A percentile compares a stretch with the other conserved stretches of the same genome.
phyloP scores from a whole-genome alignment of 2,113 vertebrate genomes.

The Corynorhinus townsendii region DNA sequence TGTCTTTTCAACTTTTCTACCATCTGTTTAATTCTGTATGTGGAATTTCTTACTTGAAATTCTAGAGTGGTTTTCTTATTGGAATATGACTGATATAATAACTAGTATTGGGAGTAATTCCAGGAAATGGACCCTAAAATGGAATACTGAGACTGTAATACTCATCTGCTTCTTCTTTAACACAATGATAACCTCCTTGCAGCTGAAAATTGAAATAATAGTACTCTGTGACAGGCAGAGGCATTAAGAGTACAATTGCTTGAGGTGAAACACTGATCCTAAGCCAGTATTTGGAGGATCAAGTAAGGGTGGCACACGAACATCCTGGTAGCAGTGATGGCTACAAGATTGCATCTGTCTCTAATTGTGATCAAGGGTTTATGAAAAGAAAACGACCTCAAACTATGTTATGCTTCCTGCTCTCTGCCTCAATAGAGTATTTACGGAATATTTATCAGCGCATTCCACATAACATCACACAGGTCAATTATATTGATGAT shows the following conservation, averaged over 20 bases:
- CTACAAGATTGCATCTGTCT: background rate
- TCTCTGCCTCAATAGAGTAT: background rate
- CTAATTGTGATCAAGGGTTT: background rate
- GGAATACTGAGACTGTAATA: background rate
- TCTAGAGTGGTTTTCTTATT: background rate
- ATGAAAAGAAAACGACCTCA: background rate
- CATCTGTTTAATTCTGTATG: background rate
- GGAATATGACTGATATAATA: background rate
- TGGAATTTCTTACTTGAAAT: background rate
- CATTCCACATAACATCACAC: background rate
- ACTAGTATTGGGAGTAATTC: background rate
- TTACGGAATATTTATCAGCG: background rate
- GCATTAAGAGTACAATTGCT: background rate
- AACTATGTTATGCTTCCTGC: background rate
- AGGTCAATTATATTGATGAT: background rate
- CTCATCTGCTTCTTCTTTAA: background rate
- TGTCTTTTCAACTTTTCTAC: background rate
- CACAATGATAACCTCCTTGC: background rate
- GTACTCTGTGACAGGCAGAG: background rate
- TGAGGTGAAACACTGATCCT: background rate
- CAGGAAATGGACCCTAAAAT: background rate
- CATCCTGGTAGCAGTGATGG: background rate
- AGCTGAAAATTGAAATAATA: background rate
- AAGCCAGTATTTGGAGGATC: background rate
- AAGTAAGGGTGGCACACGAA: background rate